These are phyloP conservation scores for Rhinella marina DNA, from an alignment of 2,797 vertebrate species.

Conservation along the genomic window DNA sequence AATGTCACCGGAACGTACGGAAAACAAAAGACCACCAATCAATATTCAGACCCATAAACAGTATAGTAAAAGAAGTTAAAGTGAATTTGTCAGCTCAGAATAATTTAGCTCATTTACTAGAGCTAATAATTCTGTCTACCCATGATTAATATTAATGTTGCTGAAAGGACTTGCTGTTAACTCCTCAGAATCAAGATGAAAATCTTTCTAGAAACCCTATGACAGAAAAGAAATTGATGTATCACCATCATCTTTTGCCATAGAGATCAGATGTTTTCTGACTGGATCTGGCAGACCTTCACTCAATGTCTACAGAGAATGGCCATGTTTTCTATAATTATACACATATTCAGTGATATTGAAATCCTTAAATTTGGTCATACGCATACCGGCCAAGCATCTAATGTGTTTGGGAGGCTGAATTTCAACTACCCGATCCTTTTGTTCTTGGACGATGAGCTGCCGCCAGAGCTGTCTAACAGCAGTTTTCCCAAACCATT, in stretches of 20 bases:
- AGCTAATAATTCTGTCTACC: slow-evolving; percentile 48
- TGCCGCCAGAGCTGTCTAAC: no score
- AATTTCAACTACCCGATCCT: no score
- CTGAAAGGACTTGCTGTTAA: slow-evolving; percentile 14
- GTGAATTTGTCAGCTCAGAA: slow-evolving; percentile 40
- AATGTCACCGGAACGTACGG: slow-evolving; percentile 29
- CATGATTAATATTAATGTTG: slow-evolving; percentile 40
- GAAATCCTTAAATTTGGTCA: no score
- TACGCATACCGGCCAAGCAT: no score
- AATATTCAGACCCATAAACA: slow-evolving; percentile 40
- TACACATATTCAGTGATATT: no score
- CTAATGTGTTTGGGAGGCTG: no score
- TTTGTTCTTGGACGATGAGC: no score
- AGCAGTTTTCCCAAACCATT: no score
- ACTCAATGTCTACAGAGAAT: neutral
- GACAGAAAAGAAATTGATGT: neutral
- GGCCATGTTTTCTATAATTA: no score
- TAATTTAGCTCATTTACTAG: slow-evolving; percentile 46
- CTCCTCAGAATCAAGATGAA: slow-evolving; percentile 11
- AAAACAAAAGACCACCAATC: slow-evolving; percentile 40
- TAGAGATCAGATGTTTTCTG: neutral
- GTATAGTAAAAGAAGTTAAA: slow-evolving; percentile 31
- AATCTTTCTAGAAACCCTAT: neutral
- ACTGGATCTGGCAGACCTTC: neutral
- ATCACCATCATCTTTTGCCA: neutral